Base-by-base conservation (phyloP, 2,797 vertebrate species). In the Anguilla marmorata region DNA sequence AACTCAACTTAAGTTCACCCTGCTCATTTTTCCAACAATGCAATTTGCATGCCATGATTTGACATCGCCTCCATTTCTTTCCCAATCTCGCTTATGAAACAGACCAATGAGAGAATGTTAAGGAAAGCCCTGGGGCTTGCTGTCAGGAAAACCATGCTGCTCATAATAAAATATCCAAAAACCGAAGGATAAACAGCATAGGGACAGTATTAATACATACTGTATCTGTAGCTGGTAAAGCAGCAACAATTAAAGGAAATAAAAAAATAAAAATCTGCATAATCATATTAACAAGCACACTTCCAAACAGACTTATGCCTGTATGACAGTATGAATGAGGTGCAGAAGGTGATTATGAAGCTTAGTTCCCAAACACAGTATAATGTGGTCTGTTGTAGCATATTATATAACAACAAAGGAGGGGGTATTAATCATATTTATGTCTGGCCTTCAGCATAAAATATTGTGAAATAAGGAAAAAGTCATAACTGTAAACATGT, bases 391-490 rank as follows among this genome's bases (percentile, higher is more conserved):
- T 80, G 69, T 0, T 11, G 27, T 66, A 63, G 66, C 30, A 60
- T 60, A 66, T 27, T 60, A 85, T 3, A 85, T 41, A 63, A 66
- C 30, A 85, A 74, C 52, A 88, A 84, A 69, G 19, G 80, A 30
- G 19, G 83, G 54, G 52, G 74, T 24, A 76, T 60, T 45, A 48
- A 58, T 37, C 50, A 24, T 50, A 76, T 56, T 79, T 86, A 56
- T 48, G 66, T 79, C 72, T 74, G 41, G 48, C 41, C 63, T 11
- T 66, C 48, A 52, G n/a, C 56, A 66, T 66, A 41, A 74, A 91
- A 92, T 91, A 92, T 91, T 90, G 89, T 21, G 37, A 87, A 92
- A 90, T 93, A 90, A 86, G n/a, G 54, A 50, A 82, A 50, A 88
- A 88, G 50, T 63, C 7, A 19, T 2, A 19, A 52, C 45, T 52